A percentile compares a stretch with the other conserved stretches of the same genome.
These are phyloP conservation scores for Sinosuthora webbiana DNA, from an alignment of 2,113 vertebrate genomes.

Conservation along the genomic window DNA sequence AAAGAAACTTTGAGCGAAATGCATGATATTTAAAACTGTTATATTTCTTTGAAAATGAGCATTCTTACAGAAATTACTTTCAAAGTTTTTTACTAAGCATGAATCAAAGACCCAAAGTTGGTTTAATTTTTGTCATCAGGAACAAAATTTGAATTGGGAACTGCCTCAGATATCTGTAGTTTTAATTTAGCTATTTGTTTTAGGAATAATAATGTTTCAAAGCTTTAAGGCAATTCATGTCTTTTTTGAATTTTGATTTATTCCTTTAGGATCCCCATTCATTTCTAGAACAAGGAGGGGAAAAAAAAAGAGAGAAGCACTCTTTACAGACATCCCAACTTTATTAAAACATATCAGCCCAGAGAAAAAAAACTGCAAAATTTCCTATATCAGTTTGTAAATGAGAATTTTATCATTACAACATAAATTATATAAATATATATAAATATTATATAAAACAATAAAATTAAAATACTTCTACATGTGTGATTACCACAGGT, in stretches of 20 bases:
- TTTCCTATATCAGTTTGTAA: neutral
- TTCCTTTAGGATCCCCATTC: neutral
- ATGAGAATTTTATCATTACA: neutral
- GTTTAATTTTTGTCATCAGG: neutral
- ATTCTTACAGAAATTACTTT: conserved; percentile 24
- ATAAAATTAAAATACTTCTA: neutral
- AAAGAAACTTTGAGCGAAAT: conserved; percentile 5
- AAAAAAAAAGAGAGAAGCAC: neutral
- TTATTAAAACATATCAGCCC: neutral
- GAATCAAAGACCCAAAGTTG: conserved; percentile 12
- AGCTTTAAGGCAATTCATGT: neutral
- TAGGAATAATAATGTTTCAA: neutral
- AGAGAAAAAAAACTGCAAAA: neutral
- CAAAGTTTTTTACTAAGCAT: neutral
- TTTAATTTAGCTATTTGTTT: conserved; percentile 23
- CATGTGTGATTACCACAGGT: neutral
- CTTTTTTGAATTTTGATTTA: neutral
- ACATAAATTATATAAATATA: neutral
- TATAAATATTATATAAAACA: neutral
- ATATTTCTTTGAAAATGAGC: conserved; percentile 40
- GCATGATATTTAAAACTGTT: neutral
- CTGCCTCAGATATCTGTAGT: neutral
- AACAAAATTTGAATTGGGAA: neutral
- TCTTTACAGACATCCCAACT: neutral
- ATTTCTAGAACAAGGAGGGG: neutral